These are phyloP conservation scores for Neoitamus cyanurus DNA, from an alignment of 2,888 invertebrate species.

Conservation along the genomic window DNA sequence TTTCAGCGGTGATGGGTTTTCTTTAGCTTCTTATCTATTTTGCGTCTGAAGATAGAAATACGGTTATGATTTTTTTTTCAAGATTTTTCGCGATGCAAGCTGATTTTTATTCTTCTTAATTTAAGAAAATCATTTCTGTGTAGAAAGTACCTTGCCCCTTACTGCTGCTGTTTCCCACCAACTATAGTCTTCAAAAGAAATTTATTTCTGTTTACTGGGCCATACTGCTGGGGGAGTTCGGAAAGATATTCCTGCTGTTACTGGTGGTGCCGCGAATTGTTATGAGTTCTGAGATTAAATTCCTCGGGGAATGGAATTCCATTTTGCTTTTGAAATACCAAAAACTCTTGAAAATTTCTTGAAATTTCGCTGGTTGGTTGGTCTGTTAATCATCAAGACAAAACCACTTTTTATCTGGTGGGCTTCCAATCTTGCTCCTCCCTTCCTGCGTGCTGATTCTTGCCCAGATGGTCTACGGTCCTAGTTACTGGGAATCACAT, in stretches of 20 bases:
- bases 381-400: neutral
- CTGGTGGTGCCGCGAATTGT: neutral
- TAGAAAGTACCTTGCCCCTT: neutral
- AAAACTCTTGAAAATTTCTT: neutral
- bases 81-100: neutral
- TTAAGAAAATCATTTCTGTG: neutral
- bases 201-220: neutral
- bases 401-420: neutral
- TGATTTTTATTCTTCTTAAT: neutral
- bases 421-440: neutral
- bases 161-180: neutral
- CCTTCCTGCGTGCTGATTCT: neutral
- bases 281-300: conserved; percentile 1
- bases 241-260: neutral
- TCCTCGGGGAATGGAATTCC: neutral
- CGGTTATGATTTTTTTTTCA: neutral
- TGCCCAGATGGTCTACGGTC: neutral
- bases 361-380: neutral
- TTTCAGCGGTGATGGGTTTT: neutral
- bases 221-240: neutral
- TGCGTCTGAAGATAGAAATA: neutral
- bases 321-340: neutral
- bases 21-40: neutral
- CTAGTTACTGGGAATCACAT: neutral
- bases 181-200: neutral